Base-by-base conservation (phyloP, 2,888 invertebrate species). In the Lampropteryx suffumata region DNA sequence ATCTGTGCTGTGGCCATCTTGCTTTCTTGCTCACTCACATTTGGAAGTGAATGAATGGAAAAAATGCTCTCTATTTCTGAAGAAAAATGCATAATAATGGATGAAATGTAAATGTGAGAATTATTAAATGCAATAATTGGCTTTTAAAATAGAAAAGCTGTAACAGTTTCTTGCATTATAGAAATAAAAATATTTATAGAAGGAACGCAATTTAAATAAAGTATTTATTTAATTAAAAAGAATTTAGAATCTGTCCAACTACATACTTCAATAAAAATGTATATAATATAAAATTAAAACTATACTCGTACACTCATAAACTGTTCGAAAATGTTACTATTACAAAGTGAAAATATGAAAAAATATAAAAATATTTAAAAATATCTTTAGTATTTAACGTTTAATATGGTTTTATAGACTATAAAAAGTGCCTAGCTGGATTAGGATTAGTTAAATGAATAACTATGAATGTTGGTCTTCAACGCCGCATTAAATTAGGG, bases 351-450 rank as follows among this genome's bases (percentile, higher is more conserved):
- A 42, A 45, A 42, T 33, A 42, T 27, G 43, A 43, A 39, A 33
- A 52, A 61, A 41, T 44, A 50, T 17, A 37, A 53, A 52, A 47
- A 46, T 44, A 47, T 47, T 39, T 37, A 21, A 35, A 33, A 34
- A 30, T 39, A 57, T 50, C 54, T 46, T 49, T 32, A 53, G 29
- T 46, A 7, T 7, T 24, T 24, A 7, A 24, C 3, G 7, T 47
- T 43, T 43, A 49, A 37, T 43, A 43, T 45, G 35, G 57, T 62
- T 63, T 59, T 26, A 69, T 71, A 69, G 59, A 73, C 69, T 74
- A 69, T 64, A 55, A 59, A 52, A 78, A 77, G 78, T 79, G 79
- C 78, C 77, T 79, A 78, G 76, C 67, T 73, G 73, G 65, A 70
- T 13, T 75, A 78, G 69, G 26, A 44, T 50, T 53, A 56, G 51